Percentiles rank a stretch among this genome's conserved stretches.
Conservation (phyloP, 2,113 vertebrate genomes). For the Addax nasomaculatus region DNA sequence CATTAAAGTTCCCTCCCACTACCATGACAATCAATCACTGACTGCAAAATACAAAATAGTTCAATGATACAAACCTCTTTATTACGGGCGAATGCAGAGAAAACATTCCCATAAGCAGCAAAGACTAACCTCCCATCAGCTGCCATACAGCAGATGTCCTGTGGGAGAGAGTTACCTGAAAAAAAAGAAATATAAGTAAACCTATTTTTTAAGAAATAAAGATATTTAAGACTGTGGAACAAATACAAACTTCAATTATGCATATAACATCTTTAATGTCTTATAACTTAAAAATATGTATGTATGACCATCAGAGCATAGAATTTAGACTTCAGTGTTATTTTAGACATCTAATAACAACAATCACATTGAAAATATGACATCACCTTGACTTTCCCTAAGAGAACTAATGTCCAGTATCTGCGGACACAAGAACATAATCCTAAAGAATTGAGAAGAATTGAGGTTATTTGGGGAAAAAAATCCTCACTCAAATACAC, state of each 20-base stretch:
- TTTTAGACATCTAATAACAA: neutral
- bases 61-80: slow-evolving; percentile 82
- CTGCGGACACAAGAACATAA: neutral
- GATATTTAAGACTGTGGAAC: slow-evolving; percentile 14
- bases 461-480: neutral
- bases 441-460: neutral
- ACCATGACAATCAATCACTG: neutral
- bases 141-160: slow-evolving; percentile 91
- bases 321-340: neutral
- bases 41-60: neutral
- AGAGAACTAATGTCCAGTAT: neutral
- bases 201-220: neutral
- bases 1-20: neutral
- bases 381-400: neutral
- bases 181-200: slow-evolving; percentile 25
- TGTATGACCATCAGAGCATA: neutral
- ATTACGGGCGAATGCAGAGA: slow-evolving; percentile 92
- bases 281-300: neutral
- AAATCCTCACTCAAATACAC: neutral
- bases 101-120: slow-evolving; percentile 83
- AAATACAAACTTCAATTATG: neutral
- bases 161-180: slow-evolving; percentile 91
- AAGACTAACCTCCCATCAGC: slow-evolving; percentile 94
- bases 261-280: neutral
- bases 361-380: neutral